Evolutionary conservation across 2,113 vertebrate genomes (phyloP).

Genomic region (Pangasianodon gigas): DNA sequence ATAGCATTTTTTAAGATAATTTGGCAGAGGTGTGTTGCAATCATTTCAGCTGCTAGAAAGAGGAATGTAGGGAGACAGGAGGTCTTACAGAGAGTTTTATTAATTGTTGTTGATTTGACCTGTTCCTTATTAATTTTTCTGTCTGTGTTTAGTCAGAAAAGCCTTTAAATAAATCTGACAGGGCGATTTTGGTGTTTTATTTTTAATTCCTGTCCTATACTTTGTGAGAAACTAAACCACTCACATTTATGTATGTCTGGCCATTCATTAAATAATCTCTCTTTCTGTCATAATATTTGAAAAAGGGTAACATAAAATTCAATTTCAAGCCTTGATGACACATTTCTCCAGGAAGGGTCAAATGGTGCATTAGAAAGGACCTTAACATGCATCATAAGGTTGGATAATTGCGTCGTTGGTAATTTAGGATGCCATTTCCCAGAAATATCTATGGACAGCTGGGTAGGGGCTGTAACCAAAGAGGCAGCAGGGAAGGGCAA

Average conservation of each 20-base stretch:
- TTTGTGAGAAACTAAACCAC: background rate
- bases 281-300: background rate
- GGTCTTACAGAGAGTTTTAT: background rate
- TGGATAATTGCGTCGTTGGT: constrained; percentile 54
- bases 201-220: background rate
- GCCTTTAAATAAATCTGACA: background rate
- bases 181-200: background rate
- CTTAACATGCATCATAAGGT: constrained; percentile 4
- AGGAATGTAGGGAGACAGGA: background rate
- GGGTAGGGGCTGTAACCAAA: constrained; percentile 53
- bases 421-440: constrained; percentile 58
- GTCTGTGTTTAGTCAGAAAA: background rate
- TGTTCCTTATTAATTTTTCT: background rate
- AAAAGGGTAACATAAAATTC: background rate
- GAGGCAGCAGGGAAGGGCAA: constrained; percentile 43
- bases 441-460: constrained; percentile 64
- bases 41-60: background rate
- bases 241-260: background rate
- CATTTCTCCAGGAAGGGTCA: constrained; percentile 18
- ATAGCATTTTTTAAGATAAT: background rate
- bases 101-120: background rate
- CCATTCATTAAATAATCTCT: background rate
- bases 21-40: background rate
- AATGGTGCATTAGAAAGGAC: background rate
- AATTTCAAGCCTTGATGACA: background rate